Evolutionary conservation across 2,797 vertebrate species (phyloP), one percentile per base, ranked within the genome.

Genomic region (Pyrocephalus nanus): DNA sequence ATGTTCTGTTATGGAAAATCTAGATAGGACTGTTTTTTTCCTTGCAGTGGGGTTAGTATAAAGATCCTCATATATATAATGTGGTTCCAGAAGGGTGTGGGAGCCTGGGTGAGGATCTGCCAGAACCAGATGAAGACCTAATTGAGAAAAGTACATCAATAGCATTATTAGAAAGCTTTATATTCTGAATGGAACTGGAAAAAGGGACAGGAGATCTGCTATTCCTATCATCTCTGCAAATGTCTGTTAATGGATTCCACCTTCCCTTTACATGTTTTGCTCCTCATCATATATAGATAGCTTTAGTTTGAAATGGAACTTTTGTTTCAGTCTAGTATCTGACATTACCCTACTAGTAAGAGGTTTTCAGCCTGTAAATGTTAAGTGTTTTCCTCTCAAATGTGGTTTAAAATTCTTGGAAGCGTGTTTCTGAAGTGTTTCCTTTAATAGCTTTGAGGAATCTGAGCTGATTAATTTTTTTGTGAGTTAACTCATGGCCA

Each of bases 271-370:
- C 22, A 19, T 77, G 1, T 78, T 84, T 42, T 38, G 8, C 32
- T 83, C 27, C 42, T 95, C n/a, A 34, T 1, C 14, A 10, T 67
- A 22, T 54, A 16, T n/a, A 58, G n/a, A n/a, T 83, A 23, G 42
- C 18, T 86, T 91, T 88, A 50, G 23, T 47, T 89, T 92, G 58
- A 81, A 94, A 85, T 74, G 8, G 43, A 89, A 69, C 32, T 76
- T 83, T 4, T 25, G 15, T 95, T 93, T 95, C 69, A 51, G 23
- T 95, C 43, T 80, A 78, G 84, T 91, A 94, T 48, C 60, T 95
- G 70, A 60, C 55, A 92, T 90, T 93, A 78, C 38, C 32, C 71
- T 93, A 88, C 13, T 91, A 82, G 43, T 78, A 71, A 86, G 53
- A 86, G 30, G 43, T 58, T 86, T 86, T 64, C 71, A 58, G 25